Conservation (phyloP, 1,140 invertebrate species). For the Meloidogyne hapla region DNA sequence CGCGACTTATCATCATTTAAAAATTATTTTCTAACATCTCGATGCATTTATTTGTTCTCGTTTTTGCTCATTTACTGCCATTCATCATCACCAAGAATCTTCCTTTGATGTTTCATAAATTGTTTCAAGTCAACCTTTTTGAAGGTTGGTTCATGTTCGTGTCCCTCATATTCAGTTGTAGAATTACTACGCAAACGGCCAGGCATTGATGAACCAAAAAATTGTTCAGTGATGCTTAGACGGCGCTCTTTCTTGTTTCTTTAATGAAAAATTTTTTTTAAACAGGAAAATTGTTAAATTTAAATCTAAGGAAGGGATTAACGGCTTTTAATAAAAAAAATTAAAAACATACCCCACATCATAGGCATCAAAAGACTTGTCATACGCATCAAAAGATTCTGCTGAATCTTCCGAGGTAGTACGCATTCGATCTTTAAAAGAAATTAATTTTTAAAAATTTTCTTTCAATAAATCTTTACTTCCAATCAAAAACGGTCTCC, state of each 20-base stretch:
- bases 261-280: not conserved
- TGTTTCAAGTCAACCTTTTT: slow-evolving; percentile 15
- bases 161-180: slow-evolving; percentile 1
- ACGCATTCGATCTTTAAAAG: slow-evolving; percentile 25
- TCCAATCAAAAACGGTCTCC: slow-evolving; percentile 2
- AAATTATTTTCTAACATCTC: no score
- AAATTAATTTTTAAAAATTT: slow-evolving; percentile 9
- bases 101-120: slow-evolving; percentile 25
- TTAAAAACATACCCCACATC: slow-evolving; percentile 15
- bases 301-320: no score
- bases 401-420: slow-evolving; percentile 17
- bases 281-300: no score
- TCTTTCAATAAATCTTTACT: not conserved
- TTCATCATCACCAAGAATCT: slow-evolving; percentile 26
- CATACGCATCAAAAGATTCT: slow-evolving; percentile 26
- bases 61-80: slow-evolving; percentile 20
- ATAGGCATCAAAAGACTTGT: slow-evolving; percentile 23
- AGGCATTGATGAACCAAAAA: slow-evolving; percentile 20
- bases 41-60: not conserved
- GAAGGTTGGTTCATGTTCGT: not conserved
- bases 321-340: no score
- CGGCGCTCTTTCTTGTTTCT: not conserved
- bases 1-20: no score
- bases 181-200: slow-evolving; percentile 8
- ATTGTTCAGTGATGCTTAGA: slow-evolving; percentile 23